A percentile compares a stretch with the other conserved stretches of the same genome.
Evolutionary conservation across 2,113 vertebrate species (phyloP).

Genomic region (Semnornis frantzii): DNA sequence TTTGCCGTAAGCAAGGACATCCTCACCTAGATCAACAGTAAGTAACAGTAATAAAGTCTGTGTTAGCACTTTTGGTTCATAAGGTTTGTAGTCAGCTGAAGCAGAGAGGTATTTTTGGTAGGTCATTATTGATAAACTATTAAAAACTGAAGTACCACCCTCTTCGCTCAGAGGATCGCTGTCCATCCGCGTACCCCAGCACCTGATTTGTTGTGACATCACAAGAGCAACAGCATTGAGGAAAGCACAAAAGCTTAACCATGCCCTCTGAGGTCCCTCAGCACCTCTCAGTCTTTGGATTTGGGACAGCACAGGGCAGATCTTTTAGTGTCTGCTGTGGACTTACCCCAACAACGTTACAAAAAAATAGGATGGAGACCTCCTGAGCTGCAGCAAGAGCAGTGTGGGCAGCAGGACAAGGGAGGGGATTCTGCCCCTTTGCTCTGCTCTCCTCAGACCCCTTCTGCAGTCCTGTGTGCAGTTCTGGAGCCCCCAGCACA

Average conservation of each 20-base stretch:
- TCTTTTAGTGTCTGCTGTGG: background rate
- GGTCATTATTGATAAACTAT: background rate
- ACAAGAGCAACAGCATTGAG: fast-evolving
- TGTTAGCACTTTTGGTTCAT: background rate
- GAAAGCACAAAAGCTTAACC: background rate
- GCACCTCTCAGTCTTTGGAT: background rate
- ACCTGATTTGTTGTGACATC: fast-evolving
- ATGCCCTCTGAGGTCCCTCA: background rate
- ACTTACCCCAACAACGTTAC: background rate
- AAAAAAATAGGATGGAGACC: background rate
- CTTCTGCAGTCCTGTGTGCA: too few relatives aligned
- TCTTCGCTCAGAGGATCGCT: background rate
- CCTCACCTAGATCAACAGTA: background rate
- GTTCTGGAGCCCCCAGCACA: too few relatives aligned
- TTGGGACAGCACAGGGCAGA: background rate
- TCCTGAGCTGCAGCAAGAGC: too few relatives aligned
- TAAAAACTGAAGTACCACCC: background rate
- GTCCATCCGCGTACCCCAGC: background rate
- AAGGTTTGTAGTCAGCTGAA: background rate
- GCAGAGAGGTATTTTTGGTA: background rate
- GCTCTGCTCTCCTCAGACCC: too few relatives aligned
- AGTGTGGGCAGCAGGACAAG: too few relatives aligned
- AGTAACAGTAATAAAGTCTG: background rate
- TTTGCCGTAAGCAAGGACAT: too few relatives aligned
- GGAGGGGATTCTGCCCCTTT: too few relatives aligned